These are phyloP conservation scores for Myiothlypis chrysogaster DNA, from an alignment of 2,797 vertebrate genomes.

Conservation along the genomic window DNA sequence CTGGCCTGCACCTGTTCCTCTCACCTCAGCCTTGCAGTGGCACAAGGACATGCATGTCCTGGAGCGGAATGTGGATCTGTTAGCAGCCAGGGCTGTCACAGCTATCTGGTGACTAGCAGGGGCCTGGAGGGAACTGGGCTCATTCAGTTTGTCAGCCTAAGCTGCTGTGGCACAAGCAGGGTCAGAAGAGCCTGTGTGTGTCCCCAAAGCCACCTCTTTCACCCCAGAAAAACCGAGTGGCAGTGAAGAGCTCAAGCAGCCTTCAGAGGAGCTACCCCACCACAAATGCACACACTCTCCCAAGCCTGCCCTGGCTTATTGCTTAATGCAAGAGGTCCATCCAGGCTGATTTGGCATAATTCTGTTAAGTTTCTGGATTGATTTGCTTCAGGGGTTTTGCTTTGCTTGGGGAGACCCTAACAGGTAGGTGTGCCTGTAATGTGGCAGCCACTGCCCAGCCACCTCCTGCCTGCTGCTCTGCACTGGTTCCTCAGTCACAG, in stretches of 20 bases:
- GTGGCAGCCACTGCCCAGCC: background rate
- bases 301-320: background rate
- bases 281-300: background rate
- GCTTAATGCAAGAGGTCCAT: background rate
- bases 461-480: background rate
- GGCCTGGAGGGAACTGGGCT: background rate
- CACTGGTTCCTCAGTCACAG: background rate
- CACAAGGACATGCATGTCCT: background rate
- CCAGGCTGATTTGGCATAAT: background rate
- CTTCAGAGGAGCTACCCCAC: background rate
- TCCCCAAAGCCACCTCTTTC: accelerated
- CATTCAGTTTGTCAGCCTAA: background rate
- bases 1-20: background rate
- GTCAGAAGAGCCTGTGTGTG: background rate
- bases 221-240: accelerated
- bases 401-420: background rate
- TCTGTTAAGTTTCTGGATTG: background rate
- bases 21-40: background rate
- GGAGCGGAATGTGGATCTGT: background rate
- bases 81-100: background rate
- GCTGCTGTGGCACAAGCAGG: background rate
- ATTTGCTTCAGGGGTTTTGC: background rate
- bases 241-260: background rate
- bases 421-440: background rate
- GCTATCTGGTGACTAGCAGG: background rate